phyloP scores from a whole-genome alignment of 2,888 invertebrate genomes.

The Drosophila algonquin region DNA sequence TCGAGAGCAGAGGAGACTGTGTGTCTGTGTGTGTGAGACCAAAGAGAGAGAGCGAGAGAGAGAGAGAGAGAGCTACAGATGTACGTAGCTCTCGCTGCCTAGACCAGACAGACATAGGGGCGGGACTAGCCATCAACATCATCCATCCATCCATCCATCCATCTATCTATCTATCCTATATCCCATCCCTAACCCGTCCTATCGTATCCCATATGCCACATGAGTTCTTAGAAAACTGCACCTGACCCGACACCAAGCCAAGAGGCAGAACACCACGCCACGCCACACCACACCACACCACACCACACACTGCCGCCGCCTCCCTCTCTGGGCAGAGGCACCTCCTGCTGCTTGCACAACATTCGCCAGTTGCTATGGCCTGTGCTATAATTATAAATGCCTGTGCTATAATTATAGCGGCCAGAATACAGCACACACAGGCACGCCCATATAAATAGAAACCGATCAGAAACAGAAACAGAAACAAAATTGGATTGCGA shows the following conservation, averaged over 20 bases:
- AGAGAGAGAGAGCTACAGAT: background rate
- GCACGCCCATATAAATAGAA: slow-evolving; percentile 72
- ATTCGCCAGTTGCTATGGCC: slow-evolving; percentile 45
- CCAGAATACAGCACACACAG: slow-evolving; percentile 62
- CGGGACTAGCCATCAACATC: background rate
- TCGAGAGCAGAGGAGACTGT: slow-evolving; percentile 11
- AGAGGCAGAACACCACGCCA: background rate
- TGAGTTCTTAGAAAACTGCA: slow-evolving; percentile 56
- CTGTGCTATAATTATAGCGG: slow-evolving; percentile 73
- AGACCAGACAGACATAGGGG: background rate
- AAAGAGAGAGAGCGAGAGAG: background rate
- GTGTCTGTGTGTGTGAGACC: no score
- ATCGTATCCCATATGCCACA: slow-evolving; percentile 20
- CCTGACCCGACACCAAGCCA: background rate
- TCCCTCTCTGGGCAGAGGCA: slow-evolving; percentile 13
- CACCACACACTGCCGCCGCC: slow-evolving; percentile 1
- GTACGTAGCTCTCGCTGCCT: background rate
- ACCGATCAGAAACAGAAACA: slow-evolving; percentile 5
- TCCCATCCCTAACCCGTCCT: slow-evolving; percentile 6
- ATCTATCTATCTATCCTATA: slow-evolving; percentile 7
- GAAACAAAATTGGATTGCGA: background rate
- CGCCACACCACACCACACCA: background rate
- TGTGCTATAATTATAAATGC: slow-evolving; percentile 72
- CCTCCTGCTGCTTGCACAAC: slow-evolving; percentile 47
- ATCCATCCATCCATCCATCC: no score